These are phyloP conservation scores for Trididemnum clinides DNA, from an alignment of 23 tunicate species.

Conservation along the genomic window DNA sequence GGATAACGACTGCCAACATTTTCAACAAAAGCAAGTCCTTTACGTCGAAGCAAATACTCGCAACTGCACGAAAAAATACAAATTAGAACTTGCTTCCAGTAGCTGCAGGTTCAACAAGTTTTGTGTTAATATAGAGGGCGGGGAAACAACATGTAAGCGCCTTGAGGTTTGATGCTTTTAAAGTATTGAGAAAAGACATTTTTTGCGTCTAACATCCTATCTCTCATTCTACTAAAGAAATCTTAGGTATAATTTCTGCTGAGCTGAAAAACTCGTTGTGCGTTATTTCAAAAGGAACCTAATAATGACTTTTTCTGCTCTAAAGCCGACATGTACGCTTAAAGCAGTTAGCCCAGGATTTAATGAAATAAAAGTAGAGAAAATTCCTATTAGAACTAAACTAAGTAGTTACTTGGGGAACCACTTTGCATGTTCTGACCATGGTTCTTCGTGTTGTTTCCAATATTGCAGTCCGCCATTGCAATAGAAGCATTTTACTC, in stretches of 20 bases:
- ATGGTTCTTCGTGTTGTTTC: conserved; percentile 60
- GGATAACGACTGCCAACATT: neutral
- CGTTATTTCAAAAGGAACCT: neutral
- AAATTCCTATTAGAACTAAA: no score
- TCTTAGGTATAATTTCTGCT: no score
- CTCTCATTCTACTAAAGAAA: no score
- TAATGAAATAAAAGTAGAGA: neutral
- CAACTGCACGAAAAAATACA: no score
- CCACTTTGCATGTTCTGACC: conserved; percentile 78
- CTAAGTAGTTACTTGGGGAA: conserved; percentile 63
- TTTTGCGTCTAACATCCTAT: no score
- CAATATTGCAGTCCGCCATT: conserved; percentile 76
- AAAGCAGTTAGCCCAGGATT: neutral
- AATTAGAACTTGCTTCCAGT: no score
- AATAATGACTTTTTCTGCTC: neutral
- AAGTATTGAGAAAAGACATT: no score
- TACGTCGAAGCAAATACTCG: conserved; percentile 41
- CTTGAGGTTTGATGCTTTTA: no score
- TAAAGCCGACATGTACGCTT: neutral
- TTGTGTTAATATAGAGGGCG: no score
- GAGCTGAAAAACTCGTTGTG: no score
- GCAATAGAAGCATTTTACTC: conserved; percentile 80
- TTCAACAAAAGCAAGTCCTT: conserved; percentile 38
- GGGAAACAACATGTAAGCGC: no score
- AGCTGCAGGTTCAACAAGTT: no score